These are phyloP conservation scores for Marisa cornuarietis DNA, from an alignment of 1,140 invertebrate species.

Conservation along the genomic window DNA sequence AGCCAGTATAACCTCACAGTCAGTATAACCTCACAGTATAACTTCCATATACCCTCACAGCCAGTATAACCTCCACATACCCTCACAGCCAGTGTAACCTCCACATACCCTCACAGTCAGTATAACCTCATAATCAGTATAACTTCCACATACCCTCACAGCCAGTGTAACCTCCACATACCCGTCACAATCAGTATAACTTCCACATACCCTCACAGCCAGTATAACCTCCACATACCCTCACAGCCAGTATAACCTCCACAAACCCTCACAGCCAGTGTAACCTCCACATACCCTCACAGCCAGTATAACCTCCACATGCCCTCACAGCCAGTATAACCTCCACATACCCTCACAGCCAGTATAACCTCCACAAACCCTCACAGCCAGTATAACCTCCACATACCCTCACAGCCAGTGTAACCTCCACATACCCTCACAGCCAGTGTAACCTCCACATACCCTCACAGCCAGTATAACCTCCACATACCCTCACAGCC, in stretches of 20 bases:
- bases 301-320: too few relatives aligned
- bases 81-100: not conserved
- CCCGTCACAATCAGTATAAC: slow-evolving; percentile 16
- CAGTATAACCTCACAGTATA: too few relatives aligned
- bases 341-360: slow-evolving; percentile 11
- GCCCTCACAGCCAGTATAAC: too few relatives aligned
- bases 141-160: not conserved
- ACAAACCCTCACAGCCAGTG: slow-evolving; percentile 8
- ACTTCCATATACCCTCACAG: slow-evolving; percentile 1
- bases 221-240: not conserved
- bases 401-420: slow-evolving; percentile 11
- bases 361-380: too few relatives aligned
- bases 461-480: too few relatives aligned
- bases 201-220: too few relatives aligned
- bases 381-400: too few relatives aligned
- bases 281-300: slow-evolving; percentile 1
- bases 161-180: not conserved
- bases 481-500: slow-evolving; percentile 11
- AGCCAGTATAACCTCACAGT: too few relatives aligned
- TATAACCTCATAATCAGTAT: too few relatives aligned
- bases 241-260: not conserved
- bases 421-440: slow-evolving; percentile 1
- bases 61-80: not conserved
- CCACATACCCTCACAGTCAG: slow-evolving; percentile 12
- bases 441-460: too few relatives aligned